These are phyloP conservation scores for Luperina nickerlii DNA, from an alignment of 2,888 invertebrate species.

Conservation along the genomic window DNA sequence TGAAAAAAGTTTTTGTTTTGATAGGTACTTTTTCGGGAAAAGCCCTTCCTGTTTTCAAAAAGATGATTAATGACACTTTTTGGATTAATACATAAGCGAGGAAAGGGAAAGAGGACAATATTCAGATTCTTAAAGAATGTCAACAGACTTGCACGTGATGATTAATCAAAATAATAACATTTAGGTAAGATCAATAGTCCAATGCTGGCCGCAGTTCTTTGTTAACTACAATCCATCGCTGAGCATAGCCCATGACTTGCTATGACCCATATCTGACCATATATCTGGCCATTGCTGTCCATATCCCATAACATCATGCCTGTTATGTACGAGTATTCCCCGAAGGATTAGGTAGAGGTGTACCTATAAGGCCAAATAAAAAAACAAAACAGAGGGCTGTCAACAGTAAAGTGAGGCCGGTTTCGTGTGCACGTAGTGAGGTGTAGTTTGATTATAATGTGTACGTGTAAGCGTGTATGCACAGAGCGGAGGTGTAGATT, in stretches of 20 bases:
- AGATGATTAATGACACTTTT: conserved; percentile 45
- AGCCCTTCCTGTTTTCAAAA: conserved; percentile 33
- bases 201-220: not conserved
- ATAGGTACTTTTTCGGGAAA: conserved; percentile 19
- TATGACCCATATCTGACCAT: not conserved
- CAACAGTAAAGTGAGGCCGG: too few relatives aligned
- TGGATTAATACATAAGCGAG: not conserved
- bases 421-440: too few relatives aligned
- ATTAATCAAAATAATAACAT: not conserved
- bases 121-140: conserved; percentile 10
- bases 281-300: too few relatives aligned
- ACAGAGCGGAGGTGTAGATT: too few relatives aligned
- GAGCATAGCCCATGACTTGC: not conserved
- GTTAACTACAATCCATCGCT: not conserved
- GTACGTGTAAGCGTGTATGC: too few relatives aligned
- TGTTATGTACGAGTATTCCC: too few relatives aligned
- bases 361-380: too few relatives aligned
- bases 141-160: not conserved
- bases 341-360: too few relatives aligned
- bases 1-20: conserved; percentile 12
- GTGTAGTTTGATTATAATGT: too few relatives aligned
- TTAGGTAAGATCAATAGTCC: not conserved
- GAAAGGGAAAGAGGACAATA: not conserved
- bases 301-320: too few relatives aligned
- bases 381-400: too few relatives aligned